phyloP scores from a whole-genome alignment of 2,797 vertebrate species.

The Chelon auratus region DNA sequence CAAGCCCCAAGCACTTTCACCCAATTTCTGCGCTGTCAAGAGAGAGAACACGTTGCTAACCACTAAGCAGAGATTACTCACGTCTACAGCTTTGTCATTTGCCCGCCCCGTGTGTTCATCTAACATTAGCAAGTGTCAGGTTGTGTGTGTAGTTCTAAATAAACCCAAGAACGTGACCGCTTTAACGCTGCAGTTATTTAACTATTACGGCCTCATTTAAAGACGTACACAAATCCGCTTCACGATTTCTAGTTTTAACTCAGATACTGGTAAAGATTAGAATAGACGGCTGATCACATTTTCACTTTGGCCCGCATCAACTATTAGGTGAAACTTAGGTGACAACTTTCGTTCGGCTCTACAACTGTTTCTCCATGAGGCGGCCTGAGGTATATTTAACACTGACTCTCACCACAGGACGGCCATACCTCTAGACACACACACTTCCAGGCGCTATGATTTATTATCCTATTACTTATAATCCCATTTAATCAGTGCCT shows the following conservation, averaged over 20 bases:
- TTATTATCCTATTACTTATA: conserved; percentile 25
- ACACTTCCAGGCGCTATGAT: not conserved
- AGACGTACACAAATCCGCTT: not conserved
- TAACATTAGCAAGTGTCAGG: conserved; percentile 14
- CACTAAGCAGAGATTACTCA: conserved; percentile 16
- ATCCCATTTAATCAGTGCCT: conserved; percentile 33
- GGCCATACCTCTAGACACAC: not conserved
- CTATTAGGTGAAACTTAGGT: not conserved
- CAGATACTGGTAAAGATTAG: not conserved
- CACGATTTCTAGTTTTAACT: not conserved
- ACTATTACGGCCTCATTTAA: not conserved
- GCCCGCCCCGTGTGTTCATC: conserved; percentile 19
- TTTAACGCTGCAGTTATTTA: not conserved
- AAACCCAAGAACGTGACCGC: not conserved
- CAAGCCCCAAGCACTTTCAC: conserved; percentile 8
- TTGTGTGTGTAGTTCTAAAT: not conserved
- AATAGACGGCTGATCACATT: not conserved
- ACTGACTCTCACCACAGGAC: conserved; percentile 1
- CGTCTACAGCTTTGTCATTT: conserved; percentile 14
- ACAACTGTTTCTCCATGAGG: not conserved
- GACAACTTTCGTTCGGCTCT: not conserved
- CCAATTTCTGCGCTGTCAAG: conserved; percentile 11
- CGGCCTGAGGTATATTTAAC: not conserved
- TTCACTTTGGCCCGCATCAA: not conserved
- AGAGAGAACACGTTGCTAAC: conserved; percentile 27